Evolutionary conservation across 2,113 vertebrate genomes (phyloP), one percentile per base, ranked within the genome.

Genomic region (Maccullochella peelii): DNA sequence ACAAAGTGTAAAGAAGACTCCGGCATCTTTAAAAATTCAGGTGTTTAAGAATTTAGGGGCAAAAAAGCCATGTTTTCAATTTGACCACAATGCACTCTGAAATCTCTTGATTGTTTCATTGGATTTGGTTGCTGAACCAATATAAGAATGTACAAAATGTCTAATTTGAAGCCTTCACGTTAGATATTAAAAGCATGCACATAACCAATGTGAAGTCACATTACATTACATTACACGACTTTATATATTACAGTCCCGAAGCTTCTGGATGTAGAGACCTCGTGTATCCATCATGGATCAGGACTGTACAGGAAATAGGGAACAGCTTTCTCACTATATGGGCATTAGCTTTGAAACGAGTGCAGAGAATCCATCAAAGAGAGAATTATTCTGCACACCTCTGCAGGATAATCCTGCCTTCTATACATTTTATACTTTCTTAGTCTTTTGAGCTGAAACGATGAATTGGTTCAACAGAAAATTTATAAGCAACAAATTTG

Each of bases 1-100:
- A 85, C 42, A 59, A 52, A 76, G 27, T 71, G 42, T 16, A 47
- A 71, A 73, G 20, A 63, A 55, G 23, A 44, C 50, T 69, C 38
- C 0, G 20, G 10, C 27, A 11, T 20, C 50, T 61, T 38, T 52
- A 63, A 58, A 77, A 79, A 54, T 33, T 52, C 20, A 14, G 1
- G 7, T 71, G 27, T 82, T 49, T 18, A n/a, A 30, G 65, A 68
- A 65, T 49, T 70, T 12, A 21, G 21, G 36, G 54, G 25, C 11
- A n/a, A 27, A 52, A 61, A 44, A 50, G 8, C 2, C 20, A 27
- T 42, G 21, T 49, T 70, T 54, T 73, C n/a, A 61, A 30, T 9
- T 18, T n/a, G 57, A 63, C 6, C 6, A 20, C 9, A 5, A 7
- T 50, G 72, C 44, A 61, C 21, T 50, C 55, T 69, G 0, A 68